Conservation (phyloP, 2,797 vertebrate species). For the Ptychobarbus kaznakovi region DNA sequence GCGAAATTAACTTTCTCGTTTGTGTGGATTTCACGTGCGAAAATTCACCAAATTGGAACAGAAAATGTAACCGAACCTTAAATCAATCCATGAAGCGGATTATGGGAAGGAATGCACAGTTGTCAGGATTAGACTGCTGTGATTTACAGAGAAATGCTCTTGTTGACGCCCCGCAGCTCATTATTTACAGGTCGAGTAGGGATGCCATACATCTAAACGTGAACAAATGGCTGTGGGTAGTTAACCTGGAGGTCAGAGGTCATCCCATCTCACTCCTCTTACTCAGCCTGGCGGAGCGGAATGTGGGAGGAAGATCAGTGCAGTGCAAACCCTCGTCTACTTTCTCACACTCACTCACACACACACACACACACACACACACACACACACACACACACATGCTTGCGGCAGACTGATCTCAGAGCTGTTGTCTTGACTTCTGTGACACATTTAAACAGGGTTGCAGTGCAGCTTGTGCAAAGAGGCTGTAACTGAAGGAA, state of each 20-base stretch:
- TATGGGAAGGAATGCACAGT: constrained; percentile 69
- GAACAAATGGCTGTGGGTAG: constrained; percentile 78
- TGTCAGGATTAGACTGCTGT: constrained; percentile 68
- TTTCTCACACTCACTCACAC: constrained; percentile 54
- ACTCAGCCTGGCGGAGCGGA: constrained; percentile 69
- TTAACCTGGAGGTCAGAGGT: constrained; percentile 78
- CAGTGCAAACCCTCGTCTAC: constrained; percentile 62
- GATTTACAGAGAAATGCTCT: constrained; percentile 73
- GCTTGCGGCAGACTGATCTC: constrained; percentile 23
- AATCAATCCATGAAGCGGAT: constrained; percentile 17
- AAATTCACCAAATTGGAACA: background rate
- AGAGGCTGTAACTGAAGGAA: background rate
- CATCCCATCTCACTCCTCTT: constrained; percentile 67
- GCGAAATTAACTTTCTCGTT: background rate
- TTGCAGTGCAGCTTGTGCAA: background rate
- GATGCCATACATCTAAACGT: constrained; percentile 75
- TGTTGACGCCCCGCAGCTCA: constrained; percentile 62
- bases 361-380: background rate
- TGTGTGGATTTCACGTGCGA: background rate
- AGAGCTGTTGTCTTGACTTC: background rate
- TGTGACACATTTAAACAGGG: background rate
- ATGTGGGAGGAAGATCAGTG: constrained; percentile 77
- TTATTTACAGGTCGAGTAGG: constrained; percentile 74
- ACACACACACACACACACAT: background rate
- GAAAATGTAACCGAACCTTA: background rate